A percentile compares a stretch with the other conserved stretches of the same genome.
Evolutionary conservation across 37 sponge, comb jelly and placozoan species (phyloP).

Genomic region (Haliclona indistincta): DNA sequence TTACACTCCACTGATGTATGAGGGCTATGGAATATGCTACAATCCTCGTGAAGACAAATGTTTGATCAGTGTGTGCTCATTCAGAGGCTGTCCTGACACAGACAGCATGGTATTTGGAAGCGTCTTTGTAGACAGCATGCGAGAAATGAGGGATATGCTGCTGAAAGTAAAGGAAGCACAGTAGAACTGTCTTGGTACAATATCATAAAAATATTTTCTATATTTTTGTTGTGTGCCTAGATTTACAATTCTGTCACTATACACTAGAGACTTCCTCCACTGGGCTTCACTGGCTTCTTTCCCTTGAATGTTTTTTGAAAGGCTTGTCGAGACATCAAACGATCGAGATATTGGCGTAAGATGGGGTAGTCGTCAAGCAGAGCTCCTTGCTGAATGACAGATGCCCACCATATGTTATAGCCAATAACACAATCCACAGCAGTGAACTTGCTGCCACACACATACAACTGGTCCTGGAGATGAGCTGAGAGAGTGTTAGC

Average conservation of each 20-base stretch:
- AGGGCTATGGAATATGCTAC: slow-evolving; percentile 96
- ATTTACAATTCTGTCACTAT: neutral
- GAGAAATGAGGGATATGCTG: slow-evolving; percentile 60
- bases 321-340: slow-evolving; percentile 43
- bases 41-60: slow-evolving; percentile 74
- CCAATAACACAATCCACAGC: slow-evolving; percentile 72
- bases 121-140: slow-evolving; percentile 46
- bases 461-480: slow-evolving; percentile 38
- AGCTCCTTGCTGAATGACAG: slow-evolving; percentile 39
- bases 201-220: no score
- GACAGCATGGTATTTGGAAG: slow-evolving; percentile 41
- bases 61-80: slow-evolving; percentile 63
- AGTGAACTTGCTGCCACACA: slow-evolving; percentile 68
- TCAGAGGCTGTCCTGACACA: slow-evolving; percentile 61
- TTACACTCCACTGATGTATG: slow-evolving; percentile 75
- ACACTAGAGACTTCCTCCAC: slow-evolving; percentile 63
- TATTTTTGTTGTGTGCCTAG: no score
- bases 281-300: slow-evolving; percentile 51
- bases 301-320: slow-evolving; percentile 52
- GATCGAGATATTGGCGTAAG: slow-evolving; percentile 37
- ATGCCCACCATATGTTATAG: slow-evolving; percentile 74
- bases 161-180: no score
- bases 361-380: slow-evolving; percentile 60
- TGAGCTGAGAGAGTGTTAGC: slow-evolving; percentile 49
- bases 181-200: no score